phyloP scores from a whole-genome alignment of 2,113 vertebrate genomes.

The Pluvianellus socialis region DNA sequence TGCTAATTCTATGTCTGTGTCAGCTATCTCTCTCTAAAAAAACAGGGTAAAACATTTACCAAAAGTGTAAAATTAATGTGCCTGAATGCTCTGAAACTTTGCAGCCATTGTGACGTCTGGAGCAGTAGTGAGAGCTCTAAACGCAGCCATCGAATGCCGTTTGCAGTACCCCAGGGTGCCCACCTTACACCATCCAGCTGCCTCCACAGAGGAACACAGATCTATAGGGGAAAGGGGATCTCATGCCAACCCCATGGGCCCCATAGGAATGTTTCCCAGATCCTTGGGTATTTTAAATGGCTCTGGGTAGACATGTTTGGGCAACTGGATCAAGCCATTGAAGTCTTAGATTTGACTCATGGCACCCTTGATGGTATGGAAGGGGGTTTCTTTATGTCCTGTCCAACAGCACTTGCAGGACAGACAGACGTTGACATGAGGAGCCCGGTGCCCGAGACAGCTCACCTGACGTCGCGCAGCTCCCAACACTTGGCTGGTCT shows the following conservation, averaged over 20 bases:
- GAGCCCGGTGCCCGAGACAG: neutral
- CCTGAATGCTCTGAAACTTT: neutral
- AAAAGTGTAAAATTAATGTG: neutral
- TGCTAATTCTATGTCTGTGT: constrained; percentile 27
- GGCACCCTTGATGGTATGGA: neutral
- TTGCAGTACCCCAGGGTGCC: neutral
- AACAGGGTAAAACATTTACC: neutral
- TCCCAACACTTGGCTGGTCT: neutral
- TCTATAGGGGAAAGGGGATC: neutral
- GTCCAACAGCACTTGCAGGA: neutral
- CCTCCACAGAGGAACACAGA: neutral
- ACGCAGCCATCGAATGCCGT: accelerated
- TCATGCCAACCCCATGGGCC: neutral
- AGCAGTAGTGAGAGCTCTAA: neutral
- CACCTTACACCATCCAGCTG: neutral
- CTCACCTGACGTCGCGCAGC: neutral
- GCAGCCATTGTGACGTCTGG: neutral
- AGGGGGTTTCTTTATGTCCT: neutral
- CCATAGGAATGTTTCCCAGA: neutral
- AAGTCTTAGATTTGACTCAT: neutral
- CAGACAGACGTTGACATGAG: neutral
- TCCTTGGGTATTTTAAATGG: neutral
- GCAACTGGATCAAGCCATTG: neutral
- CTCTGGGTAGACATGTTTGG: neutral
- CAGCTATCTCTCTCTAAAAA: neutral